These are phyloP conservation scores for Egretta garzetta DNA, from an alignment of 2,113 vertebrate genomes.

Conservation along the genomic window DNA sequence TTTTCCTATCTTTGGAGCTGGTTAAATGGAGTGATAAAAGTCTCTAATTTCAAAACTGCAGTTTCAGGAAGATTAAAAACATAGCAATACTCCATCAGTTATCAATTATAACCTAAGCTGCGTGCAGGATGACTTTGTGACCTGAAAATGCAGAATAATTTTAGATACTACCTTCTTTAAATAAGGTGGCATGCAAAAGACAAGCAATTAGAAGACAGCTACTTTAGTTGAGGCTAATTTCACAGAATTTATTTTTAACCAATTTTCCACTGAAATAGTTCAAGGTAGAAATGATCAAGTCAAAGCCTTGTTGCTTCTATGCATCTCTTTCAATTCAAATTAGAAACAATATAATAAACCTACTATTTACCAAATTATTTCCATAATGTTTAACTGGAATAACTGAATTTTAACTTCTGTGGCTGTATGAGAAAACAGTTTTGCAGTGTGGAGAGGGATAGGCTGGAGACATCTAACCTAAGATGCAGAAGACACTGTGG, in stretches of 20 bases:
- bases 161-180: background rate
- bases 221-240: background rate
- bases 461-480: background rate
- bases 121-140: background rate
- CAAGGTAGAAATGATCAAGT: background rate
- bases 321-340: background rate
- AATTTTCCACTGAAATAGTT: background rate
- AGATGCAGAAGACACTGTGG: background rate
- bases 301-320: background rate
- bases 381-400: background rate
- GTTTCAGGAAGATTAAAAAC: constrained; percentile 36
- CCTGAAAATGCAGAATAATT: background rate
- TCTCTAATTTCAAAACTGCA: constrained; percentile 9
- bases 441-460: background rate
- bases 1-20: background rate
- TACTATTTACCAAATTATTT: background rate
- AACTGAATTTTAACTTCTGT: background rate
- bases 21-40: constrained; percentile 43
- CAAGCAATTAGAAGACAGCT: background rate
- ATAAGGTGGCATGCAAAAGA: background rate
- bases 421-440: background rate
- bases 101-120: background rate
- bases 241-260: background rate
- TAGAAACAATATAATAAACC: background rate
- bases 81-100: background rate